Evolutionary conservation across 2,113 vertebrate species (phyloP), one percentile per base, ranked within the genome.

Genomic region (Peromyscus leucopus): DNA sequence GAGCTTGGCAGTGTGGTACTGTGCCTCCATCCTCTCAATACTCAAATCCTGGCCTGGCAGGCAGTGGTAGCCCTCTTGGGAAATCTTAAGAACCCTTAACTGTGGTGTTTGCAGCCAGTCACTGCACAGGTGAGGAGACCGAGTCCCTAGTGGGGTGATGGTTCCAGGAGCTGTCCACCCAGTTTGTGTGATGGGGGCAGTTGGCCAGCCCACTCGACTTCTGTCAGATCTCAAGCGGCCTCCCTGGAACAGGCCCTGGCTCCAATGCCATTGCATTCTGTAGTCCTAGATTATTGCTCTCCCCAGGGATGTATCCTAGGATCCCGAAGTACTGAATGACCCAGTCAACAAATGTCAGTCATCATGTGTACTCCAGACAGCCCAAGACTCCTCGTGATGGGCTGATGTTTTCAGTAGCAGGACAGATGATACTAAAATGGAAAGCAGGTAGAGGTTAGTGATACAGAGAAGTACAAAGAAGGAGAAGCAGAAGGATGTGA

Each of bases 351-450:
- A 21, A 13, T 63, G 61, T 17, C 13, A 22, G 21, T 21, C 17
- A 84, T 24, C 42, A 19, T 28, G 9, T n/a, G n/a, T 57, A 26
- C 36, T 39, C 16, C 0, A 22, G 3, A 19, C 12, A 0, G 1
- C 28, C n/a, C 0, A 9, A 24, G 82, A 36, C 63, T 7, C 61
- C 31, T 61, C 12, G 0, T 4, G 55, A 4, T 2, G 2, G 46
- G 19, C 67, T 5, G 24, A 33, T n/a, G 26, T 48, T 24, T 28
- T 92, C 4, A 0, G 15, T 0, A 1, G 67, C 36, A 33, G 51
- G 36, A 80, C 3, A 42, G 80, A 82, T 6, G 24, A 2, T 0
- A 7, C 2, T 6, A 39, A 93, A n/a, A 65, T 31, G 7, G 39
- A 36, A 15, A 21, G 2, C 2, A 26, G 33, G 36, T 15, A 4